These are phyloP conservation scores for Dusona sp. DNA, from an alignment of 2,888 invertebrate species.

Conservation along the genomic window DNA sequence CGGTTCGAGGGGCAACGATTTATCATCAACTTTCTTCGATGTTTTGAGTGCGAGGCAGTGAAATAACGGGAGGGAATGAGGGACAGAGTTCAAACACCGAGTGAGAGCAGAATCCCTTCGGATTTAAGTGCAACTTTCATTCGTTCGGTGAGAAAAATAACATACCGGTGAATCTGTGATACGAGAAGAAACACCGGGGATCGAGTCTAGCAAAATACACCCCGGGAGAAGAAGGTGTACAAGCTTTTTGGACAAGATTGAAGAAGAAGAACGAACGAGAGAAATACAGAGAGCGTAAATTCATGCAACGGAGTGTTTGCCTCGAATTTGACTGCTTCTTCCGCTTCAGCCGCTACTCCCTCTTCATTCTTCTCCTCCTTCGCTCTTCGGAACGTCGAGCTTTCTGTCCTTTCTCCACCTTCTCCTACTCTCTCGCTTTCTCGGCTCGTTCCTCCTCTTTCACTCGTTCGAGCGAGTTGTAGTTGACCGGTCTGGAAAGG, in stretches of 20 bases:
- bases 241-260: constrained; percentile 2
- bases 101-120: background rate
- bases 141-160: background rate
- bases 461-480: constrained; percentile 44
- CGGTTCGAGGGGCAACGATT: background rate
- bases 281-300: constrained; percentile 22
- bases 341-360: constrained; percentile 54
- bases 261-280: constrained; percentile 2
- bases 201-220: constrained; percentile 16
- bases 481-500: constrained; percentile 69
- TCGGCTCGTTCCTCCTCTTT: constrained; percentile 40
- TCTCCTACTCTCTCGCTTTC: constrained; percentile 39
- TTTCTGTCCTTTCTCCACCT: constrained; percentile 49
- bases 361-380: constrained; percentile 44
- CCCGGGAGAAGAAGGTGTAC: background rate
- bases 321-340: constrained; percentile 42
- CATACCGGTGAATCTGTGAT: background rate
- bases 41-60: constrained; percentile 8
- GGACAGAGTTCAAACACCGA: constrained; percentile 29
- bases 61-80: background rate
- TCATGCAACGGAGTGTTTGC: constrained; percentile 38
- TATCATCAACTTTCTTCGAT: constrained; percentile 4
- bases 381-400: constrained; percentile 35
- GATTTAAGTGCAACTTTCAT: background rate
- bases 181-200: background rate